Conservation (phyloP, 2,888 invertebrate genomes). For the Unio delphinus region DNA sequence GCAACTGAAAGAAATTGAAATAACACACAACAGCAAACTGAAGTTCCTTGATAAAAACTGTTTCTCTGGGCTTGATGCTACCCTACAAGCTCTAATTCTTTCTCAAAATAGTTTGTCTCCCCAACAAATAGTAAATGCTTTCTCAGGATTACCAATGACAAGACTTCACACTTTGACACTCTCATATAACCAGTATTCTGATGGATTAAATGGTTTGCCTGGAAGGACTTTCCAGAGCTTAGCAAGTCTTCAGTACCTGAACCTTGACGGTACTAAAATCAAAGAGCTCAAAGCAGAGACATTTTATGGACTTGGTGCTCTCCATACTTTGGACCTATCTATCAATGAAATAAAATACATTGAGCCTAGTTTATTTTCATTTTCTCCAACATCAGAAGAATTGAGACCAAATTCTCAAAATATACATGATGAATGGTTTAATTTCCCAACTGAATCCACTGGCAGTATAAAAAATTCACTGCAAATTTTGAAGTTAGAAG, state of each 20-base stretch:
- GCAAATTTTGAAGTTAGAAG: slow-evolving; percentile 65
- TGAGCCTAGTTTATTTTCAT: slow-evolving; percentile 32
- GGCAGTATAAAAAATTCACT: slow-evolving; percentile 64
- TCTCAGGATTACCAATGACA: too few relatives aligned
- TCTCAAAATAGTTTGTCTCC: too few relatives aligned
- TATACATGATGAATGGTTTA: slow-evolving; percentile 1
- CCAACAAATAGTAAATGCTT: too few relatives aligned
- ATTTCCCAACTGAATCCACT: slow-evolving; percentile 45
- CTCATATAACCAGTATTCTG: slow-evolving; percentile 16
- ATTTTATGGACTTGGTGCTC: slow-evolving; percentile 34
- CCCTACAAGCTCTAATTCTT: too few relatives aligned
- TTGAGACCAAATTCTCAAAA: slow-evolving; percentile 28
- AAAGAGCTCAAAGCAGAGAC: slow-evolving; percentile 23
- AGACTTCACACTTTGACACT: slow-evolving; percentile 4
- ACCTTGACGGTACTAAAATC: slow-evolving; percentile 36
- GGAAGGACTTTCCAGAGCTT: slow-evolving; percentile 37
- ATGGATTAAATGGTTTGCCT: slow-evolving; percentile 25
- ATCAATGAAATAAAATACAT: slow-evolving; percentile 45
- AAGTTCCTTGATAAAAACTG: slow-evolving; percentile 31
- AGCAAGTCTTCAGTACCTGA: slow-evolving; percentile 37
- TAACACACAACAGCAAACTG: slow-evolving; percentile 37
- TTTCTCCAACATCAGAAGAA: slow-evolving; percentile 32
- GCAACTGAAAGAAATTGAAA: slow-evolving; percentile 30
- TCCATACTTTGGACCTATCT: slow-evolving; percentile 44
- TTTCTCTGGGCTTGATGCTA: slow-evolving; percentile 19